Base-by-base conservation (phyloP, 2,113 vertebrate species). In the Gnathonemus longibarbis region DNA sequence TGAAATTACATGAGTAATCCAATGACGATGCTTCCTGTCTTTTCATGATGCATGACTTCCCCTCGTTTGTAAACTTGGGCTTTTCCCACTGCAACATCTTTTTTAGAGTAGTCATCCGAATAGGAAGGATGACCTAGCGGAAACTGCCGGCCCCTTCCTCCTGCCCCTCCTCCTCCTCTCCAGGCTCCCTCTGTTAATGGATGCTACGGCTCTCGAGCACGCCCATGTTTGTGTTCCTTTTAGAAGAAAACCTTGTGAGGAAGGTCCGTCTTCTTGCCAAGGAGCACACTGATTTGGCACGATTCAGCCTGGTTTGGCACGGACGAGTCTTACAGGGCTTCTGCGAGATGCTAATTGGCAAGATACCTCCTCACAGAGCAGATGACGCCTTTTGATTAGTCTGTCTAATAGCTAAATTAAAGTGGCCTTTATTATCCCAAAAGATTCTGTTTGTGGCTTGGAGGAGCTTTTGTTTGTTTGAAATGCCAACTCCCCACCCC, bases 391-490 rank as follows among this genome's bases (percentile, higher is more conserved):
- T 50, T 85, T 31, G 80, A 45, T 84, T 70, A 13, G n/a, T 31
- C 58, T 27, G 24, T n/a, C 10, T 70, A 70, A 70, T 31, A 70
- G 62, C 27, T 31, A 70, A 31, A 31, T 31, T 70, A 70, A 70
- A 70, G 62, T 31, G 62, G n/a, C 62, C 27, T 13, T 31, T 70
- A 31, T 70, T 31, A 31, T 70, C 62, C n/a, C 62, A 70, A 70
- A 70, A 70, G 27, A 31, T 70, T 19, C 24, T 15, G 45, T 86
- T 86, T 86, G 46, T 31, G 13, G 84, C n/a, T 15, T n/a, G 24
- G n/a, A 50, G 84, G 45, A 50, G 84, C 84, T 46, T 86, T 49
- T 86, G n/a, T 86, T 80, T 80, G 17, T 80, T 86, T 86, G 48
- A 86, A 49, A 66, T 89, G 48, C 13, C 3, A 42, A 74, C 58